Evolutionary conservation across 2,797 vertebrate genomes (phyloP).

Genomic region (Fistularia commersonii): DNA sequence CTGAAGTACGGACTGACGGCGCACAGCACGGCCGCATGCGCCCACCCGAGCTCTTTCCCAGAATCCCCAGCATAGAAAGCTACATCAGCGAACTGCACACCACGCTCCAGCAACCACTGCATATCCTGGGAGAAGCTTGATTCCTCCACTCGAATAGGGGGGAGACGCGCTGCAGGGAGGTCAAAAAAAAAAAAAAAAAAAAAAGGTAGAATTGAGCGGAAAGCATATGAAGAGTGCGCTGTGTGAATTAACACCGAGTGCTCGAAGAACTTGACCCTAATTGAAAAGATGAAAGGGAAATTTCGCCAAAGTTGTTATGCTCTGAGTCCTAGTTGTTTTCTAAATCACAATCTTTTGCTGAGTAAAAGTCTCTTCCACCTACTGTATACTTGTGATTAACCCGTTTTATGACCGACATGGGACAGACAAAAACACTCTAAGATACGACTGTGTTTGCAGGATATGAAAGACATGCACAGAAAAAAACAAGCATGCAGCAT

Average conservation of each 20-base stretch:
- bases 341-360: conserved; percentile 11
- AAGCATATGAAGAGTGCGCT: conserved; percentile 4
- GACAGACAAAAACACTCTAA: no score
- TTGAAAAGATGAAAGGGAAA: conserved; percentile 1
- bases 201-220: background rate
- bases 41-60: conserved; percentile 81
- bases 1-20: conserved; percentile 89
- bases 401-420: no score
- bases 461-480: conserved; percentile 18
- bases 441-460: no score
- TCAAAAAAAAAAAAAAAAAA: background rate
- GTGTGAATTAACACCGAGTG: conserved; percentile 7
- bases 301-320: background rate
- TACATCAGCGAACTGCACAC: conserved; percentile 89
- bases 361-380: conserved; percentile 8
- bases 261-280: background rate
- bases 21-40: conserved; percentile 89
- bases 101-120: conserved; percentile 86
- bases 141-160: conserved; percentile 86
- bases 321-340: background rate
- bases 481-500: background rate
- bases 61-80: conserved; percentile 84
- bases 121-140: conserved; percentile 89
- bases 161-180: conserved; percentile 83
- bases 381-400: background rate